These are phyloP conservation scores for Trypoxylon attenuatum DNA, from an alignment of 2,888 invertebrate genomes.

Conservation along the genomic window DNA sequence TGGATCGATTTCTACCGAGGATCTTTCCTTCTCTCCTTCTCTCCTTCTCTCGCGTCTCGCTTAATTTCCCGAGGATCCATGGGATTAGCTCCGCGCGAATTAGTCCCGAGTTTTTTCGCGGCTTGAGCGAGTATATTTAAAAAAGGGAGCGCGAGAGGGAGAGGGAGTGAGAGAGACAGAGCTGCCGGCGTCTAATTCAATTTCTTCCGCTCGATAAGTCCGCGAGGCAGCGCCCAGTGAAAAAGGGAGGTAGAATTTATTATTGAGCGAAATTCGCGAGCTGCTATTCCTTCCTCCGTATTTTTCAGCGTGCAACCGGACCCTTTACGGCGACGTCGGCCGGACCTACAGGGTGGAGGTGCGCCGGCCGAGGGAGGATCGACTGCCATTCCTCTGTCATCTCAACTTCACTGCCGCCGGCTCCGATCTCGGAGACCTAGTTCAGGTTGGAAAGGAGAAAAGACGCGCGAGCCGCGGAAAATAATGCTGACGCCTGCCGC, in stretches of 20 bases:
- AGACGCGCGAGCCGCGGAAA: slow-evolving; percentile 33
- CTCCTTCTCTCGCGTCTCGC: too few species aligned
- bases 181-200: background rate
- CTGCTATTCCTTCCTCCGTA: background rate
- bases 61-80: too few species aligned
- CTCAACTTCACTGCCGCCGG: slow-evolving; percentile 90
- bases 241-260: background rate
- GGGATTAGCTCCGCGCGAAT: too few species aligned
- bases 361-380: slow-evolving; percentile 83
- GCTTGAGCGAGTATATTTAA: too few species aligned
- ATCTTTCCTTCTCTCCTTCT: too few species aligned
- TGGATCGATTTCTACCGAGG: too few species aligned
- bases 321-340: slow-evolving; percentile 88
- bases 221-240: background rate
- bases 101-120: too few species aligned
- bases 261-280: background rate
- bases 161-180: too few species aligned
- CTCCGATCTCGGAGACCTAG: slow-evolving; percentile 85
- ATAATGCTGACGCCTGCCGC: slow-evolving; percentile 34
- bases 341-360: slow-evolving; percentile 87
- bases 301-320: slow-evolving; percentile 87
- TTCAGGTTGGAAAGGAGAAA: slow-evolving; percentile 78
- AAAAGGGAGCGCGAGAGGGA: too few species aligned
- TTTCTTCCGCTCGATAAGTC: background rate
- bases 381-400: slow-evolving; percentile 87